These are phyloP conservation scores for Eristalis intricaria DNA, from an alignment of 2,888 invertebrate genomes.

Conservation along the genomic window DNA sequence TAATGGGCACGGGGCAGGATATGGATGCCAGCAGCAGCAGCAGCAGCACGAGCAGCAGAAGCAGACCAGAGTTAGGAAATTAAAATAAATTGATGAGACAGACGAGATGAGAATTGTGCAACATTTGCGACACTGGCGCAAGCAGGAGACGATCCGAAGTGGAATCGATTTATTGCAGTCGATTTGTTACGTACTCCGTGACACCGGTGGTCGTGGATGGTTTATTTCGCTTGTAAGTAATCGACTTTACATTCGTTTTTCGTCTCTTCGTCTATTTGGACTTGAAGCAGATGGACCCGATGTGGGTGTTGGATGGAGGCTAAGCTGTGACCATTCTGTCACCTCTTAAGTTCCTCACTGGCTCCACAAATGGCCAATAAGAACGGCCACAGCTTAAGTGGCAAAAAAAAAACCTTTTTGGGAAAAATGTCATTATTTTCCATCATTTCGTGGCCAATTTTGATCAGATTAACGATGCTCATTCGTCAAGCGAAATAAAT, in stretches of 20 bases:
- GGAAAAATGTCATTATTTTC: background rate
- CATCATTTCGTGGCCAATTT: background rate
- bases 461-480: background rate
- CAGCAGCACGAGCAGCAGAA: background rate
- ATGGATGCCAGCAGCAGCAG: background rate
- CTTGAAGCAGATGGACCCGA: background rate
- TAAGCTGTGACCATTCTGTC: too few relatives aligned
- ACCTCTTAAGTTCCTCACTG: too few relatives aligned
- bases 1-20: slow-evolving; percentile 4
- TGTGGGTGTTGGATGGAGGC: background rate
- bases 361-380: too few relatives aligned
- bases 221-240: slow-evolving; percentile 44
- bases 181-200: slow-evolving; percentile 40
- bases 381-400: too few relatives aligned
- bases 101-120: slow-evolving; percentile 53
- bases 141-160: background rate
- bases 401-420: too few relatives aligned
- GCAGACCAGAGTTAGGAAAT: slow-evolving; percentile 22
- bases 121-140: background rate
- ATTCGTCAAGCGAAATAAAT: background rate
- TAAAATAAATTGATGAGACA: slow-evolving; percentile 58
- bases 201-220: slow-evolving; percentile 13
- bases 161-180: slow-evolving; percentile 60
- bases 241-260: slow-evolving; percentile 2
- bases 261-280: too few relatives aligned